Base-by-base conservation (phyloP, 2,113 vertebrate species). In the Pyrgilauda ruficollis region DNA sequence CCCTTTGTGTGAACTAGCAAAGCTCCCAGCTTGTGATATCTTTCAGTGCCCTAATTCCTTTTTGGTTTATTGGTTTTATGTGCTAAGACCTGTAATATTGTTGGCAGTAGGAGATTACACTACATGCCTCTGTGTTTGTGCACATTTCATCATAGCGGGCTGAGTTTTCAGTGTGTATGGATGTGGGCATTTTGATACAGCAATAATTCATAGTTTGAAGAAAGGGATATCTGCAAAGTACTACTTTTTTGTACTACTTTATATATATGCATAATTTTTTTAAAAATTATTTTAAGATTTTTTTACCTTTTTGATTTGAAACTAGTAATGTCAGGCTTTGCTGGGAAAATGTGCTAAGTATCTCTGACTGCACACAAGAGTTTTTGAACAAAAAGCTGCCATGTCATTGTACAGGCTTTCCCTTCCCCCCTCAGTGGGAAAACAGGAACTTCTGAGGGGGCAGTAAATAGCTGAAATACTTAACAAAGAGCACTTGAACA, bases 391-490 rank as follows among this genome's bases (percentile, higher is more conserved):
- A 74, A 92, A 70, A 66, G 46, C 33, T 37, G 3, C 46, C 56
- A 9, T 76, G 35, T 64, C 22, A 21, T 62, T 83, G 3, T 35
- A 47, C 13, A 79, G 44, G 52, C 56, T 68, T 83, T 93, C 78
- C 83, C 85, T 81, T 91, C 72, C 79, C 59, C 75, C n/a, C 27
- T 66, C 68, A 88, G 59, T 93, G 92, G 92, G 90, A 96, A 96
- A 93, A 93, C 79, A 87, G 83, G 94, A 96, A 96, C 90, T 90
- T 80, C 63, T 81, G 44, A 64, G 87, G 3, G 3, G 83, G 76
- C 78, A 91, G 79, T 78, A 89, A 93, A 80, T 78, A 86, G 83
- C 83, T 86, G 83, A 92, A 96, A 84, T 90, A 72, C 39, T 77
- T 63, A 83, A 76, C 95, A 95, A 89, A 85, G 80, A 80, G 47